Conservation (phyloP, 1,140 invertebrate genomes). For the Drosophila willistoni region DNA sequence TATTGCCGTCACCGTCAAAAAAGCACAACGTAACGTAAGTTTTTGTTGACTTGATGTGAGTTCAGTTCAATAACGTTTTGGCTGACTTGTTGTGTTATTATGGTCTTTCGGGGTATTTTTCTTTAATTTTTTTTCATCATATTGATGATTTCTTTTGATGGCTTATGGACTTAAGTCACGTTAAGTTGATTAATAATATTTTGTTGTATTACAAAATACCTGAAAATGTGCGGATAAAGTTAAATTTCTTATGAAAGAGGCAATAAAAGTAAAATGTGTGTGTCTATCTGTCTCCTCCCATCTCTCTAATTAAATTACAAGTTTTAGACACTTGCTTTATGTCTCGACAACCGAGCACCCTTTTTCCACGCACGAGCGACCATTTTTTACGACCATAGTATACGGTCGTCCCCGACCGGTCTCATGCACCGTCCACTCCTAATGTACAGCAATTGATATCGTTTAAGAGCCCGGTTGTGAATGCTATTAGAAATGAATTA, state of each 20-base stretch:
- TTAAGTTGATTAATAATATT: constrained; percentile 73
- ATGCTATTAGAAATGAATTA: no score
- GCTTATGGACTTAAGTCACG: constrained; percentile 58
- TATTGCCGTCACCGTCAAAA: constrained; percentile 68
- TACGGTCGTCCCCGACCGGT: no score
- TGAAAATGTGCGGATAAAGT: constrained; percentile 31
- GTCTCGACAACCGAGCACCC: constrained; percentile 17
- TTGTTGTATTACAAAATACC: constrained; percentile 70
- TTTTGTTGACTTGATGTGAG: constrained; percentile 70
- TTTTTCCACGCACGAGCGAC: constrained; percentile 37
- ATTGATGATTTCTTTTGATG: constrained; percentile 65
- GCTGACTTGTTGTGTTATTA: constrained; percentile 61
- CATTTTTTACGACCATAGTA: constrained; percentile 50
- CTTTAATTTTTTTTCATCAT: constrained; percentile 14
- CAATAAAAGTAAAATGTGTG: background rate
- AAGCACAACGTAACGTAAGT: constrained; percentile 77
- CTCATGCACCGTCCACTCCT: no score
- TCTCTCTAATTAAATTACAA: constrained; percentile 35
- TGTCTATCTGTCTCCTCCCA: background rate
- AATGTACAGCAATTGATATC: no score
- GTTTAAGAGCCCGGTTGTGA: no score
- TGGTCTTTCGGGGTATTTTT: constrained; percentile 22
- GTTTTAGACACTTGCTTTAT: background rate
- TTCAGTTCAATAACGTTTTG: constrained; percentile 66
- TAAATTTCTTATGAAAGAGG: constrained; percentile 57